A percentile compares a stretch with the other conserved stretches of the same genome.
Conservation (phyloP, 2,888 invertebrate species). For the Tachina grossa region DNA sequence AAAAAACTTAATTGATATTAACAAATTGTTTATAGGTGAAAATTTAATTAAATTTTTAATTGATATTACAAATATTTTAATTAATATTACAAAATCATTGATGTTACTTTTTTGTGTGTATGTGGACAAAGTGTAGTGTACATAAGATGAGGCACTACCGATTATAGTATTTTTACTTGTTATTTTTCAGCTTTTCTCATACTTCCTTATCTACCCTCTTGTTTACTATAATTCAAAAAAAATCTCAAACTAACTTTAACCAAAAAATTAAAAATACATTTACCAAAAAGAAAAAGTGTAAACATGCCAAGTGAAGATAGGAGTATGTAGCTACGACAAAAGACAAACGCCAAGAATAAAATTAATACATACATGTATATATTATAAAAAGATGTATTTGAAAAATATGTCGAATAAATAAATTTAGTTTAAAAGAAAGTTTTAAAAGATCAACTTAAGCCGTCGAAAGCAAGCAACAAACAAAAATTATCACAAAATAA, state of each 20-base stretch:
- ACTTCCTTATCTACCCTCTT: background rate
- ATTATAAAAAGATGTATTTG: background rate
- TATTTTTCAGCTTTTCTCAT: background rate
- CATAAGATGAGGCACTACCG: no score
- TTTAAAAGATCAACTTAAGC: background rate
- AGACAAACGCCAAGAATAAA: background rate
- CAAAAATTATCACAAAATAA: background rate
- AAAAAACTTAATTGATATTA: no score
- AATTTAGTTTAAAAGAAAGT: background rate
- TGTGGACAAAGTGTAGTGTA: no score
- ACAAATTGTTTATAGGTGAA: no score
- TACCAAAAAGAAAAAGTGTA: conserved; percentile 55
- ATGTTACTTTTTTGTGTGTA: no score
- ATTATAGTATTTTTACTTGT: no score
- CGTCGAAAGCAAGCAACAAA: background rate
- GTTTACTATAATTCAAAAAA: background rate
- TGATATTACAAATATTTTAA: no score
- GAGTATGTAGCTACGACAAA: background rate
- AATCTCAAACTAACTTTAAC: conserved; percentile 2
- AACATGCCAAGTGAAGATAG: conserved; percentile 44
- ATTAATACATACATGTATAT: background rate
- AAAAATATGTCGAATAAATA: conserved; percentile 6
- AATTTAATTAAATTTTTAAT: no score
- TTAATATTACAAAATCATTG: no score
- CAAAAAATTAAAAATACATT: background rate